These are phyloP conservation scores for Poliocrania exsul DNA, from an alignment of 2,797 vertebrate genomes.

Conservation along the genomic window DNA sequence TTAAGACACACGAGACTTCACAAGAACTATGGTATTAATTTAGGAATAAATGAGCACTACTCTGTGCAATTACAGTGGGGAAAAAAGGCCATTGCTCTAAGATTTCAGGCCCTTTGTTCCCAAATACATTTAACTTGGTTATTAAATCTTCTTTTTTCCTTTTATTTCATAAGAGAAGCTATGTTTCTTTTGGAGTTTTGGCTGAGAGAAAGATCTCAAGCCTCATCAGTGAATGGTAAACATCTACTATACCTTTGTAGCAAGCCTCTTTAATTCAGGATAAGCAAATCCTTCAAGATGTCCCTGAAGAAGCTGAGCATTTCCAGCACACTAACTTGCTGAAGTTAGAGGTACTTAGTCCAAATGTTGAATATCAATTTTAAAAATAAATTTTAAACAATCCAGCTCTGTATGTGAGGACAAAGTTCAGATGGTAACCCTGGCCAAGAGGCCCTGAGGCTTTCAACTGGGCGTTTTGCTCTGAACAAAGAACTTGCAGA, in stretches of 20 bases:
- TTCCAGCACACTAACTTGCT: neutral
- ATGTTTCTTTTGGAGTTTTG: neutral
- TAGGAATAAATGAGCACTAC: neutral
- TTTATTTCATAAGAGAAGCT: neutral
- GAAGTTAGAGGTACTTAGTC: neutral
- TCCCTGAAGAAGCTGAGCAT: neutral
- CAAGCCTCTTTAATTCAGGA: neutral
- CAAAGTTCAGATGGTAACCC: constrained; percentile 12
- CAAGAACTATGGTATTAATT: constrained; percentile 19
- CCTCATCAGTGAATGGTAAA: neutral
- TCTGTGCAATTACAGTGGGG: neutral
- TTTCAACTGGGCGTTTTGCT: neutral
- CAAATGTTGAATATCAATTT: neutral
- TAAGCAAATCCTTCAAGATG: neutral
- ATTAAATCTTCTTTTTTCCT: neutral
- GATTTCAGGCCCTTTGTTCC: neutral
- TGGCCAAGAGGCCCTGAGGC: neutral
- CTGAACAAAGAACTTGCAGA: neutral
- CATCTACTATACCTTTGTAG: neutral
- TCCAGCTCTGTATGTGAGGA: constrained; percentile 4
- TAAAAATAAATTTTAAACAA: constrained; percentile 47
- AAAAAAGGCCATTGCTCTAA: neutral
- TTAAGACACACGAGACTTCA: neutral
- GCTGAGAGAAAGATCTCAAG: neutral
- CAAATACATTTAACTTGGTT: neutral